Evolutionary conservation across 2,888 invertebrate genomes (phyloP), one percentile per base, ranked within the genome.

Genomic region (Eristalis arbustorum): DNA sequence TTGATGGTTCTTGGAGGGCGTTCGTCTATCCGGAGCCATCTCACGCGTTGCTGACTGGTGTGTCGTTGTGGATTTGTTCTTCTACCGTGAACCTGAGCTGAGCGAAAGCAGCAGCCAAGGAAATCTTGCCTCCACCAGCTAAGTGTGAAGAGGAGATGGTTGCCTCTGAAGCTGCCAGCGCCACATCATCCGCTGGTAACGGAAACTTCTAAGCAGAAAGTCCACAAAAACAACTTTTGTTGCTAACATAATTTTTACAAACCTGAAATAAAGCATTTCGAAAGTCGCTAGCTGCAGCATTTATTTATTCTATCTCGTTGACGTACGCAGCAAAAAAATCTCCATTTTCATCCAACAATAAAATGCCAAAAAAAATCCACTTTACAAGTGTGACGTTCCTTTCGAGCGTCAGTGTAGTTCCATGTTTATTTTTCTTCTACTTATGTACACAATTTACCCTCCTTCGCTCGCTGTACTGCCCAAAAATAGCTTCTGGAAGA

Each of bases 11-110:
- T 94, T 99, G 91, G 98, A 99, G 93, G 96, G 97, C 31, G 95
- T 99, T 42, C 96, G 99, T 89, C 95, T 99, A 75, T 96, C 99
- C 73, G 99, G 99, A 57, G 96, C 96, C 74, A 97, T 99, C 90
- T 95, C 97, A 14, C 96, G 99, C 84, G 97, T 98, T 91, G 95
- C 95, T 88, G 97, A 98, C 89, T 99, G 99, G 98, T 98, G 98
- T 88, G 97, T 99, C 64, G 99, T 99, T 90, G 99, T 99, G 0
- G 99, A 99, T 93, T 95, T 99, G 91, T 99, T 98, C 97, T 99
- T 99, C 96, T 99, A 98, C 95, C 96, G 99, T 91, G 99, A 99
- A 93, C 98, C 99, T 74, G 99, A 99, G 94, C 99, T 99, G 94
- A 97, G 97, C 89, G 98, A 98, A 98, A 92, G 97, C 97, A 91